phyloP scores from a whole-genome alignment of 2,888 invertebrate species.

The Cetonia aurata region DNA sequence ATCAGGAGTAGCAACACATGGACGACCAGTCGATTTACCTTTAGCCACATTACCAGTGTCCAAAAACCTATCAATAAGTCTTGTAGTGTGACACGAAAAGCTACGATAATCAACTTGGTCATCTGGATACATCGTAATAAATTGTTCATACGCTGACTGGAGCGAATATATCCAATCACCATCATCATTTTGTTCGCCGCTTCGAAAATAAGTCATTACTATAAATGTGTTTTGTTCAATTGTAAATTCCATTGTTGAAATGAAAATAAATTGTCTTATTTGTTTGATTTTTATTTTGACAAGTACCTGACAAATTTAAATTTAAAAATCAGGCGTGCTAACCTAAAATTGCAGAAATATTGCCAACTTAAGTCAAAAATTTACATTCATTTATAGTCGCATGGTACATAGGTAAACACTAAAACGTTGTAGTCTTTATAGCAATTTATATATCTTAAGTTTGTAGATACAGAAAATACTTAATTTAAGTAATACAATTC shows the following conservation, averaged over 20 bases:
- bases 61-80: neutral
- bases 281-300: slow-evolving; percentile 24
- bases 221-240: slow-evolving; percentile 23
- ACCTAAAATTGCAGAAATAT: slow-evolving; percentile 23
- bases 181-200: slow-evolving; percentile 5
- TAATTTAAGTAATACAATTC: slow-evolving; percentile 7
- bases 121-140: slow-evolving; percentile 8
- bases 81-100: neutral
- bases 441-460: slow-evolving; percentile 16
- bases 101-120: slow-evolving; percentile 11
- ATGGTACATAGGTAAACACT: slow-evolving; percentile 23
- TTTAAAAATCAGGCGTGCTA: slow-evolving; percentile 21
- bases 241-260: slow-evolving; percentile 21
- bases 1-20: slow-evolving; percentile 13
- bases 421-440: slow-evolving; percentile 23
- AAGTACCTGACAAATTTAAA: slow-evolving; percentile 24
- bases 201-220: slow-evolving; percentile 20
- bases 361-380: slow-evolving; percentile 23
- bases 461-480: slow-evolving; percentile 18
- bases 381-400: slow-evolving; percentile 21
- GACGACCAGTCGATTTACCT: slow-evolving; percentile 13
- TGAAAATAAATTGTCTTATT: slow-evolving; percentile 23
- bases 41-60: slow-evolving; percentile 11
- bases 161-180: slow-evolving; percentile 11
- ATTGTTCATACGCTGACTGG: slow-evolving; percentile 13